phyloP scores from a whole-genome alignment of 2,113 vertebrate species.

The Quiscalus mexicanus region DNA sequence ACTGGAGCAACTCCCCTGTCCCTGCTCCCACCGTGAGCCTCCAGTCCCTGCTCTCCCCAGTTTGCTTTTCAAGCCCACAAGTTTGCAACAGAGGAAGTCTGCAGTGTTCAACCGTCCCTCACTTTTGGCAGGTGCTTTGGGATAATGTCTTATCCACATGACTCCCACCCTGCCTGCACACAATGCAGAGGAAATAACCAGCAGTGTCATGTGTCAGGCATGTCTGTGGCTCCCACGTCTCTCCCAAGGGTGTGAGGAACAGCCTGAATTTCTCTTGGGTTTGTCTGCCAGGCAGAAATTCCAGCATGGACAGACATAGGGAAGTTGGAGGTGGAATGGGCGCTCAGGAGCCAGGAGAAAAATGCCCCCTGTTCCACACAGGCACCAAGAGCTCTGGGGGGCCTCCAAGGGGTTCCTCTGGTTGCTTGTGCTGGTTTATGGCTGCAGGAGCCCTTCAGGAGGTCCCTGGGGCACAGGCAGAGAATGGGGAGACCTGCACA shows the following conservation, averaged over 20 bases:
- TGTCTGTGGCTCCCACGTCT: not conserved
- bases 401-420: not conserved
- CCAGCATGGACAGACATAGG: not conserved
- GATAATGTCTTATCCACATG: not conserved
- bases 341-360: not conserved
- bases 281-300: not conserved
- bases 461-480: not conserved
- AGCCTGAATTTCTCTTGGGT: not conserved
- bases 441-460: not conserved
- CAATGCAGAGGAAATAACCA: not conserved
- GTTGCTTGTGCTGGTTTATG: not conserved
- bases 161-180: not conserved
- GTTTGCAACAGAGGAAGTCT: not conserved
- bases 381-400: not conserved
- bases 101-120: not conserved
- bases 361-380: not conserved
- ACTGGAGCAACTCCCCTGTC: not conserved
- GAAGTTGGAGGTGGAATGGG: fast-evolving
- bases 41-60: not conserved
- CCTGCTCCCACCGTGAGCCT: not conserved
- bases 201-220: not conserved
- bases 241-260: not conserved
- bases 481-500: not conserved
- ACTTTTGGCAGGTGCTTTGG: not conserved
- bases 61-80: not conserved